phyloP scores from a whole-genome alignment of 1,140 invertebrate species.

The Hypsibius dujardini region DNA sequence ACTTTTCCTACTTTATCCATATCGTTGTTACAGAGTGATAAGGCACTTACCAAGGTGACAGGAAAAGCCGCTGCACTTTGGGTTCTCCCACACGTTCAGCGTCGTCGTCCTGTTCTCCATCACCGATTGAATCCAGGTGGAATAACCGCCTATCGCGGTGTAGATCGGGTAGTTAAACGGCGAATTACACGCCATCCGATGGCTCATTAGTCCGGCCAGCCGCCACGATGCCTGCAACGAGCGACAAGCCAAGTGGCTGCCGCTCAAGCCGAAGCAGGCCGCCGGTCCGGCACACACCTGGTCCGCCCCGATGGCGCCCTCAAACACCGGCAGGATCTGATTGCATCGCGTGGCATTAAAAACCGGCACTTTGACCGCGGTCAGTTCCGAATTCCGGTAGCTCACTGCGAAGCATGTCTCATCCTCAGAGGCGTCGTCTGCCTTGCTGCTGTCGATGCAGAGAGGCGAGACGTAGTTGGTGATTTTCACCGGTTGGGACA shows the following conservation, averaged over 20 bases:
- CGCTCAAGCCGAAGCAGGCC: slow-evolving; percentile 11
- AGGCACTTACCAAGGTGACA: not conserved
- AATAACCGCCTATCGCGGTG: not conserved
- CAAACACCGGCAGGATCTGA: not conserved
- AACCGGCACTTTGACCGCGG: not conserved
- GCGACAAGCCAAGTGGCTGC: not conserved
- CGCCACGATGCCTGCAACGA: not conserved
- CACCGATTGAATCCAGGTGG: not conserved
- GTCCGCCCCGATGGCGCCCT: not conserved
- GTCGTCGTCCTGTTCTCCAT: not conserved
- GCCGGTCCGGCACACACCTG: not conserved
- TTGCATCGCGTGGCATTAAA: not conserved
- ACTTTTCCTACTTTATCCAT: too few relatives aligned
- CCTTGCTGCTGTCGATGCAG: not conserved
- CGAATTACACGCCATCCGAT: slow-evolving; percentile 15
- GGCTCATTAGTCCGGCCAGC: not conserved
- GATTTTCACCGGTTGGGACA: slow-evolving; percentile 11
- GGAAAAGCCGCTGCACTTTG: not conserved
- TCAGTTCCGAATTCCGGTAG: not conserved
- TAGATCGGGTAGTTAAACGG: not conserved
- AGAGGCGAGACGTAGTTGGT: not conserved
- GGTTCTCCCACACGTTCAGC: not conserved
- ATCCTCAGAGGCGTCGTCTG: not conserved
- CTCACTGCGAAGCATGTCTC: not conserved
- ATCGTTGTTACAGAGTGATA: too few relatives aligned